Percentiles rank a stretch among this genome's conserved stretches.
Evolutionary conservation across 2,888 invertebrate species (phyloP).

Genomic region (Plusia festucae): DNA sequence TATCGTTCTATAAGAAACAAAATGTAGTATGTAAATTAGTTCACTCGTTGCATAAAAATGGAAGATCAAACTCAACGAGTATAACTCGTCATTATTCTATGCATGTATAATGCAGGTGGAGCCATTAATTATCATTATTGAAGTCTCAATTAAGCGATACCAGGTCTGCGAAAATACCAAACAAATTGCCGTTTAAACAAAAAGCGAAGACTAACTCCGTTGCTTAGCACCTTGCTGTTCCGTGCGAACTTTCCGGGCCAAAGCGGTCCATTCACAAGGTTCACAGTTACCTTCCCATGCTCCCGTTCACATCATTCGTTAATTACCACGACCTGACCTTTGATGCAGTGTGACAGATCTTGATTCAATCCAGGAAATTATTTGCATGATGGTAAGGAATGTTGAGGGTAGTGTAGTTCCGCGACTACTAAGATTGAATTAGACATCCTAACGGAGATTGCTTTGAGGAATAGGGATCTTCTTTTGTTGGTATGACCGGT

Average conservation of each 20-base stretch:
- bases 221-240: conserved; percentile 51
- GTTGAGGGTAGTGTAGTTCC: background rate
- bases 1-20: background rate
- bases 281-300: conserved; percentile 81
- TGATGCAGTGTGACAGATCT: conserved; percentile 70
- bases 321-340: conserved; percentile 78
- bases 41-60: background rate
- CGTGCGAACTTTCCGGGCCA: conserved; percentile 68
- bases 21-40: background rate
- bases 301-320: conserved; percentile 83
- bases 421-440: too few relatives aligned
- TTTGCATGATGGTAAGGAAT: conserved; percentile 40
- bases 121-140: conserved; percentile 24
- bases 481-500: background rate
- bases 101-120: background rate
- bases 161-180: conserved; percentile 41
- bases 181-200: conserved; percentile 56
- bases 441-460: too few relatives aligned
- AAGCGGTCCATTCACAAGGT: conserved; percentile 58
- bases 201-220: conserved; percentile 42
- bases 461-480: background rate
- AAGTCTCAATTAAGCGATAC: conserved; percentile 37
- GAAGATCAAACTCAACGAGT: background rate
- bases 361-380: conserved; percentile 63
- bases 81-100: background rate